Evolutionary conservation across 2,797 vertebrate genomes (phyloP), one percentile per base, ranked within the genome.

Genomic region (Brachyalestes nurse): DNA sequence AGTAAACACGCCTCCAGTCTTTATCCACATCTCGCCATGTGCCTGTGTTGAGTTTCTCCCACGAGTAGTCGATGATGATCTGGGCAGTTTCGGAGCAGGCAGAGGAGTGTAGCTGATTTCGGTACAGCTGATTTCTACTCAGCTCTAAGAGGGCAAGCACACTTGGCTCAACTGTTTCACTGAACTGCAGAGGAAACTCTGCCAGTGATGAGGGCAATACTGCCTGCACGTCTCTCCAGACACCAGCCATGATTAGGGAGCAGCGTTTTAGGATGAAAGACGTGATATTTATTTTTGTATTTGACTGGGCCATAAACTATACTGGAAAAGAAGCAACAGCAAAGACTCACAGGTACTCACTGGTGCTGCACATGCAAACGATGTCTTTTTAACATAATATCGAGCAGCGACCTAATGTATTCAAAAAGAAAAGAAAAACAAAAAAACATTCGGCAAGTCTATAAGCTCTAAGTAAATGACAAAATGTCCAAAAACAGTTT

Each of bases 21-120:
- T 95, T 96, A 89, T 95, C 90, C 78, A 98, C 92, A 0, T 96
- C 91, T 8, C 86, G 90, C 97, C 97, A 99, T 0, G 95, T 93
- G 0, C 95, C 95, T 0, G 91, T 93, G 91, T 98, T 97, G 78
- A 99, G 95, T 64, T 90, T 95, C 90, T 98, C 97, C 97, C 97
- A 98, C 0, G 96, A 89, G 49, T 94, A 92, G 83, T 98, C 97
- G 10, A 96, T 82, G 66, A 97, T 9, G 5, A 91, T 85, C 89
- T 96, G 94, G 13, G 95, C 92, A 0, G 84, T 80, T 28, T 93
- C 90, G 75, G 84, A 74, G 5, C 87, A 93, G 45, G 60, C 51
- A 10, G 38, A 0, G 1, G 51, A 21, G 0, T 62, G 4, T 3
- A 28, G 78, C 65, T 34, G 34, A 34, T 34, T 34, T 0, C 75